phyloP scores from a whole-genome alignment of 2,113 vertebrate genomes.

The Rhinopomastus cyanomelas region DNA sequence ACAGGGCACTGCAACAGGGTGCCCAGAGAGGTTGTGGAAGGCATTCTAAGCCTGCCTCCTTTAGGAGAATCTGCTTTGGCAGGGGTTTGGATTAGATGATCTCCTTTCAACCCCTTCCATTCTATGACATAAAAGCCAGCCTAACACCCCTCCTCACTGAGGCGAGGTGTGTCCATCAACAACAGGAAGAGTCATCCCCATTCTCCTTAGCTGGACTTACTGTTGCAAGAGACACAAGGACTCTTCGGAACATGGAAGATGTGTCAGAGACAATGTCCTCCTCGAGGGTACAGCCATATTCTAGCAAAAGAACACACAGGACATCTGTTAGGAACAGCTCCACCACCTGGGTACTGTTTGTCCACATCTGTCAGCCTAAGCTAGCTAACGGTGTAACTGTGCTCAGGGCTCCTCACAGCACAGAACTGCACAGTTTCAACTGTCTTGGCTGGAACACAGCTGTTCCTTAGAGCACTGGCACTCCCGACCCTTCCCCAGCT shows the following conservation, averaged over 20 bases:
- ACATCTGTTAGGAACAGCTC: neutral
- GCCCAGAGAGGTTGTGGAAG: too few relatives aligned
- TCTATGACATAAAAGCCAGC: neutral
- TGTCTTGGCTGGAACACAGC: too few relatives aligned
- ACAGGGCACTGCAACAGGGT: too few relatives aligned
- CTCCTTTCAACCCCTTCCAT: too few relatives aligned
- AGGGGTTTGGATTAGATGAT: too few relatives aligned
- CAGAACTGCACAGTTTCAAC: too few relatives aligned
- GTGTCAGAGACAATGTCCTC: constrained; percentile 89
- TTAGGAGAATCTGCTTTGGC: too few relatives aligned
- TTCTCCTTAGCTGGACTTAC: constrained; percentile 68
- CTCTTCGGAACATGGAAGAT: constrained; percentile 89
- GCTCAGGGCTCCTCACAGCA: neutral
- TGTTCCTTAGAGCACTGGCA: neutral
- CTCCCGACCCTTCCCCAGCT: neutral
- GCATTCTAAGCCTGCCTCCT: too few relatives aligned
- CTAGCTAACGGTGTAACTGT: neutral
- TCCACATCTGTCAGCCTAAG: neutral
- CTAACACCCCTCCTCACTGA: neutral
- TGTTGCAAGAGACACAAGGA: constrained; percentile 89
- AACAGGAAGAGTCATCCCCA: neutral
- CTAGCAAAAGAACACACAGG: constrained; percentile 64
- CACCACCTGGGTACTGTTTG: neutral
- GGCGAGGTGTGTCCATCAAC: neutral
- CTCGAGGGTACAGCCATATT: constrained; percentile 81